phyloP scores from a whole-genome alignment of 2,797 vertebrate species.

The Esox masquinongy region DNA sequence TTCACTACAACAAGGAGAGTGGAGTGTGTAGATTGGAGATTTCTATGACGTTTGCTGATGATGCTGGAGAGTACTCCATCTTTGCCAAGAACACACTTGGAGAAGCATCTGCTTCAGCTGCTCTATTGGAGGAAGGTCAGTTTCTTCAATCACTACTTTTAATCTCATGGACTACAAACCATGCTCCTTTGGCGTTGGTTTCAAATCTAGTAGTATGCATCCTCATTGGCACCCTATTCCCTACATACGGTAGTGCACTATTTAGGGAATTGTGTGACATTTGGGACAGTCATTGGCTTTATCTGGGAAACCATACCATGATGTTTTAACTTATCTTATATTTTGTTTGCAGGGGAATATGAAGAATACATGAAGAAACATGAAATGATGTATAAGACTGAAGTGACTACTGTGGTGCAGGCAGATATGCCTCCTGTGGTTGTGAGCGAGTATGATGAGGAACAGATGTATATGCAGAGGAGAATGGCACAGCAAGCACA shows the following conservation, averaged over 20 bases:
- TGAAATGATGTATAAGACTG: conserved; percentile 83
- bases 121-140: conserved; percentile 92
- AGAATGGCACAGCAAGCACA: conserved; percentile 86
- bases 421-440: conserved; percentile 79
- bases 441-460: conserved; percentile 84
- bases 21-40: conserved; percentile 94
- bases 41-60: conserved; percentile 98
- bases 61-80: conserved; percentile 94
- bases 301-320: not conserved
- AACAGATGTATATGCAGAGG: conserved; percentile 84
- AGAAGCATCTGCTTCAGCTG: conserved; percentile 86
- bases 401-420: conserved; percentile 82
- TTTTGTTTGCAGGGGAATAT: conserved; percentile 82
- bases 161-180: not conserved
- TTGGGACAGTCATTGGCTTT: not conserved
- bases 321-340: conserved; percentile 5
- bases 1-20: conserved; percentile 82
- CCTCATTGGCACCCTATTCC: not conserved
- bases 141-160: not conserved
- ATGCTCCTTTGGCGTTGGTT: not conserved
- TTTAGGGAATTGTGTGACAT: not conserved
- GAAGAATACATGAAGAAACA: conserved; percentile 87
- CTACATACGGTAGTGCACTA: not conserved
- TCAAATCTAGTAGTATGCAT: not conserved
- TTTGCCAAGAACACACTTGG: conserved; percentile 88